These are phyloP conservation scores for Pediacus dermestoides DNA, from an alignment of 2,888 invertebrate genomes.

Conservation along the genomic window DNA sequence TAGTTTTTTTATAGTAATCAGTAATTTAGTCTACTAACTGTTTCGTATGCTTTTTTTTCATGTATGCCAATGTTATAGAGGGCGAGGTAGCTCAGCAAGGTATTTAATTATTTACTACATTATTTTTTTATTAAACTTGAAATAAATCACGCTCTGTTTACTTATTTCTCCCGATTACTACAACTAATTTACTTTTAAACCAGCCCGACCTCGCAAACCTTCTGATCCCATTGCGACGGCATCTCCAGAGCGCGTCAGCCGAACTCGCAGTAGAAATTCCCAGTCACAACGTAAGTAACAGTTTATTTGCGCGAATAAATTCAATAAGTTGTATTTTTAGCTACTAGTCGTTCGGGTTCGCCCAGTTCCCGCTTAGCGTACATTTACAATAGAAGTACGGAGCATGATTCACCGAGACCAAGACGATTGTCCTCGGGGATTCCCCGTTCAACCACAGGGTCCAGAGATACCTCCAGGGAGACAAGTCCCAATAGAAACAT, in stretches of 20 bases:
- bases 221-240: conserved; percentile 54
- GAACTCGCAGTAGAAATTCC: conserved; percentile 65
- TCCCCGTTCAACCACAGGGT: conserved; percentile 65
- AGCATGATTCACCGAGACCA: conserved; percentile 53
- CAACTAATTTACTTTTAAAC: conserved; percentile 5
- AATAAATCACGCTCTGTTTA: conserved; percentile 8
- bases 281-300: conserved; percentile 84
- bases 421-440: conserved; percentile 65
- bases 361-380: conserved; percentile 83
- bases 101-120: conserved; percentile 43
- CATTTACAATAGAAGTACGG: conserved; percentile 58
- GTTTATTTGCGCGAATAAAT: background rate
- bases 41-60: conserved; percentile 43
- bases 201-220: conserved; percentile 67
- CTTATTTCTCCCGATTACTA: conserved; percentile 5
- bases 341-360: conserved; percentile 89
- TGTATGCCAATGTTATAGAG: conserved; percentile 50
- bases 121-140: conserved; percentile 12
- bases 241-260: conserved; percentile 59
- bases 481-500: conserved; percentile 46
- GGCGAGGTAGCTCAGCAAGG: conserved; percentile 65
- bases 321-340: conserved; percentile 50
- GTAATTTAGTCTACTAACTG: conserved; percentile 17
- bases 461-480: conserved; percentile 56
- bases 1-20: conserved; percentile 16